Evolutionary conservation across 1,140 invertebrate genomes (phyloP), one percentile per base, ranked within the genome.

Genomic region (Plutomurus gul): DNA sequence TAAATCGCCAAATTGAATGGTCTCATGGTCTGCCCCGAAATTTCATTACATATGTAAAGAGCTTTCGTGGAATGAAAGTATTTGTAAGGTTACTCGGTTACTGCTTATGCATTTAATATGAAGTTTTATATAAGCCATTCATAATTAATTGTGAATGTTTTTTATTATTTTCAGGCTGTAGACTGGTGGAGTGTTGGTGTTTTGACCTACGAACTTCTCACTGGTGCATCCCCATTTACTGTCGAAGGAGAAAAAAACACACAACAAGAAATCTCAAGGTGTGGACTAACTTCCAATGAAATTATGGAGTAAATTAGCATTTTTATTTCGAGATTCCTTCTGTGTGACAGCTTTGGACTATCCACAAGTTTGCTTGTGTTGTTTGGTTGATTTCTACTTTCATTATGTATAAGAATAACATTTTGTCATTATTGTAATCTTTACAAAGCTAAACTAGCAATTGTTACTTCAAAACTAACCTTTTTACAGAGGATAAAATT

Each of bases 121-220:
- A n/a, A n/a, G n/a, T n/a, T n/a, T 43, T 43, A 43, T n/a, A 43
- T 43, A 10, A 43, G 10, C 11, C 39, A 13, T 8, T 43, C 39
- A 13, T 43, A 13, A 33, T 33, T 60, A 30, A 60, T 30, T 6
- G 11, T 60, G 20, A 51, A 60, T 16, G n/a, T 65, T 13, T 65
- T 0, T 65, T 65, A 4, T 30, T 77, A 65, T 79, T 88, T 89
- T 13, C 88, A 95, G 94, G 94, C 95, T 81, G 96, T 97, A 3
- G 96, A 98, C 88, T 99, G 96, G 96, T 98, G 96, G 96, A 96
- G 95, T 71, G 92, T 99, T 0, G 96, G 96, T n/a, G 96, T 99
- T 0, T 87, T 99, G 16, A 96, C 95, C 0, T 99, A 97, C 89
- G 97, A 99, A 88, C 89, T 99, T 8, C 87, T 99, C n/a, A 98